Base-by-base conservation (phyloP, 2,113 vertebrate species). In the Girardinichthys multiradiatus region DNA sequence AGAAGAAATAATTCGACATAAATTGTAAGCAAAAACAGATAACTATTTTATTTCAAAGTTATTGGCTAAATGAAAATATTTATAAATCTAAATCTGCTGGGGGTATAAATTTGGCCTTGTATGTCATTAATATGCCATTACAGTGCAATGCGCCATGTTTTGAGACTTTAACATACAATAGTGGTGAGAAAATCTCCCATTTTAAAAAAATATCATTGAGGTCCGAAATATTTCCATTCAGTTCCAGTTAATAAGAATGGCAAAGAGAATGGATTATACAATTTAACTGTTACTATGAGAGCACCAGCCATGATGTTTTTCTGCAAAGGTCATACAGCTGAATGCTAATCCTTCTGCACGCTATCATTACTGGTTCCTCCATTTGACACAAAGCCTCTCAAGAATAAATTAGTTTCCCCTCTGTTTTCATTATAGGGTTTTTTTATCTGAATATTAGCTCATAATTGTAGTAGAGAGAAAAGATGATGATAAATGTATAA, bases 251-350 rank as follows among this genome's bases (percentile, higher is more conserved):
- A 31, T 17, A 64, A 12, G 9, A 83, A 45, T 42, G 35, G 4
- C 2, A 5, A 19, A 17, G 19, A 65, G 8, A 62, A 54, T 35
- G 35, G 11, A 12, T 26, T 28, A 31, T 21, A 59, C 31, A 19
- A 28, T 29, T 42, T 35, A 21, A 9, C 26, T 6, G 9, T 42
- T 57, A 57, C 48, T 74, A 54, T 68, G 74, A 69, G 74, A 77
- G 83, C 72, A 71, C 79, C 85, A 89, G 84, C 79, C 76, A 79
- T 64, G 68, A 42, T 81, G 59, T 86, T 80, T 84, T 11, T 64
- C 65, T 48, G 59, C 68, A 87, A 92, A 92, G 88, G 91, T 91
- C 89, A 87, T 48, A 29, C 73, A 79, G 81, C 85, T 90, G 80
- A 91, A 87, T 85, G 68, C 82, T 81, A 57, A 81, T 89, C 71